These are phyloP conservation scores for Notospermus geniculatus DNA, from an alignment of 1,140 invertebrate genomes.

Conservation along the genomic window DNA sequence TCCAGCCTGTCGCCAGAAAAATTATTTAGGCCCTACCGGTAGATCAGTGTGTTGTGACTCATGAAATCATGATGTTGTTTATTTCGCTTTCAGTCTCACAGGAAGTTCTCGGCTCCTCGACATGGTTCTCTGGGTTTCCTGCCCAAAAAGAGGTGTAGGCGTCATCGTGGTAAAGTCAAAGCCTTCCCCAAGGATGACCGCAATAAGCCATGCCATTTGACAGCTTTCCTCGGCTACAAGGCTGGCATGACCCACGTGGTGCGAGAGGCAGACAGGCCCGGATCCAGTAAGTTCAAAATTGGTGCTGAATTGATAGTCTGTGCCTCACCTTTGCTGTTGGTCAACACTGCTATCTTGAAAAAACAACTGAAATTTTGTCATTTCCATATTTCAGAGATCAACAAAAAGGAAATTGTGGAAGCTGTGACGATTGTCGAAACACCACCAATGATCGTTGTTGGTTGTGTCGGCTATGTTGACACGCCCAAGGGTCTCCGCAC, in stretches of 20 bases:
- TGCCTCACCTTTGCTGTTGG: too few relatives aligned
- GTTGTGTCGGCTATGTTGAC: constrained; percentile 97
- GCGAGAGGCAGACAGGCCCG: constrained; percentile 96
- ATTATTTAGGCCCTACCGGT: too few relatives aligned
- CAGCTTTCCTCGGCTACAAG: constrained; percentile 97
- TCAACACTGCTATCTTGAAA: too few relatives aligned
- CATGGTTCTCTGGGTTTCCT: constrained; percentile 99
- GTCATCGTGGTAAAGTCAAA: constrained; percentile 98
- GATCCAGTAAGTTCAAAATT: constrained; percentile 81
- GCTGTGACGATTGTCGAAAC: constrained; percentile 98
- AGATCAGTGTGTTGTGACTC: too few relatives aligned
- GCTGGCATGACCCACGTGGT: constrained; percentile 99
- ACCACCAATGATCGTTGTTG: constrained; percentile 96
- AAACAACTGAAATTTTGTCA: not conserved
- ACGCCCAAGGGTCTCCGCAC: constrained; percentile 94
- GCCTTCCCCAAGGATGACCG: constrained; percentile 99
- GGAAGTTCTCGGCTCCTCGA: constrained; percentile 98
- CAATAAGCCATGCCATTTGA: constrained; percentile 94
- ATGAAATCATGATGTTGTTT: too few relatives aligned
- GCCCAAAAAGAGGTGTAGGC: constrained; percentile 92
- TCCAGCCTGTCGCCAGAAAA: too few relatives aligned
- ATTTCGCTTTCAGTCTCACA: constrained; percentile 82
- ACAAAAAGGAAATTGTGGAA: constrained; percentile 99
- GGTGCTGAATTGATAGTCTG: too few relatives aligned
- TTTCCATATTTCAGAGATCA: constrained; percentile 76